Conservation (phyloP, 1,140 invertebrate genomes). For the Tachypleus tridentatus region DNA sequence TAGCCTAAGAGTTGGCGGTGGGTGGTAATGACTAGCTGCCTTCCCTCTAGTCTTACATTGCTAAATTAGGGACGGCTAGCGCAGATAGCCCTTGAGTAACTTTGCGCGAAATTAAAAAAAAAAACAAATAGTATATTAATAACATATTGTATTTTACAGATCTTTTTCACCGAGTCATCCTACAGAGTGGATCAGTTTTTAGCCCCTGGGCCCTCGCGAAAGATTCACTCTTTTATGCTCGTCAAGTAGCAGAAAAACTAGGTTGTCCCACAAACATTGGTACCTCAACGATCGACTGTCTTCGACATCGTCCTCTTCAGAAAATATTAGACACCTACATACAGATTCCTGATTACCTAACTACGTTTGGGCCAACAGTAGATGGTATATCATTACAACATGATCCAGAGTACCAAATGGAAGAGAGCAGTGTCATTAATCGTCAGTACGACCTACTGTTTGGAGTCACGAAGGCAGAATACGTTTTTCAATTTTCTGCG, state of each 20-base stretch:
- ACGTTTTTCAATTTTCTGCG: slow-evolving; percentile 68
- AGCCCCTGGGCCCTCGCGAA: slow-evolving; percentile 55
- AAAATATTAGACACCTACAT: no score
- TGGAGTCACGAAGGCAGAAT: slow-evolving; percentile 83
- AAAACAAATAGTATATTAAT: no score
- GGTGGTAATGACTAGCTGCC: no score
- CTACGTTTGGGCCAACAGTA: slow-evolving; percentile 79
- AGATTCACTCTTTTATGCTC: slow-evolving; percentile 23
- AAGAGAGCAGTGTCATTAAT: slow-evolving; percentile 15
- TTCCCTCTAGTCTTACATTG: no score
- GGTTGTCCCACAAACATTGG: slow-evolving; percentile 28
- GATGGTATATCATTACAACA: slow-evolving; percentile 47
- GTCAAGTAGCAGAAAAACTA: slow-evolving; percentile 16
- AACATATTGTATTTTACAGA: slow-evolving; percentile 35
- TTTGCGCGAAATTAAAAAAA: no score
- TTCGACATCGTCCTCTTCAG: slow-evolving; percentile 49
- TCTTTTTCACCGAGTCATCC: slow-evolving; percentile 55
- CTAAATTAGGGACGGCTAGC: no score
- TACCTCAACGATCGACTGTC: slow-evolving; percentile 65
- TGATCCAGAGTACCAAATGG: slow-evolving; percentile 34
- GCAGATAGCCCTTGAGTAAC: no score
- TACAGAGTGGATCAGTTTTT: slow-evolving; percentile 62
- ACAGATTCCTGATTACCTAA: slow-evolving; percentile 58
- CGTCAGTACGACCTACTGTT: slow-evolving; percentile 72
- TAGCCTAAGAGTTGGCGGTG: no score